A percentile compares a stretch with the other conserved stretches of the same genome.
Conservation (phyloP, 2,888 invertebrate genomes). For the Cephus rjabovi region DNA sequence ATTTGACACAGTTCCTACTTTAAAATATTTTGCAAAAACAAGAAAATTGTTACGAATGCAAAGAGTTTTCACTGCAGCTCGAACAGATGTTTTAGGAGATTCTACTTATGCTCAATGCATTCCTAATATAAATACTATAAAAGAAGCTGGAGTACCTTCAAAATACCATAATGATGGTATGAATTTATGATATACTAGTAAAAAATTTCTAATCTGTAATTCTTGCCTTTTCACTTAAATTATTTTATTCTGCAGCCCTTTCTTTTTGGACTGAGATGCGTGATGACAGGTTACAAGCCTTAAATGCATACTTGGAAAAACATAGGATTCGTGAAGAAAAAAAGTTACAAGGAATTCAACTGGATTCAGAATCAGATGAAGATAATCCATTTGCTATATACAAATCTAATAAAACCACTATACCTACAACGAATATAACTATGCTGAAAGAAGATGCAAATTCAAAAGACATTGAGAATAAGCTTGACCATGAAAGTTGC, state of each 20-base stretch:
- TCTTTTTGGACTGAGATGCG: slow-evolving; percentile 49
- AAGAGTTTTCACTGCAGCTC: slow-evolving; percentile 73
- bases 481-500: too few relatives aligned
- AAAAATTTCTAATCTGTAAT: background rate
- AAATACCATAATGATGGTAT: slow-evolving; percentile 52
- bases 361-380: slow-evolving; percentile 56
- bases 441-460: background rate
- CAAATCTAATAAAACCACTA: slow-evolving; percentile 19
- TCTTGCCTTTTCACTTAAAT: slow-evolving; percentile 8
- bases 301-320: slow-evolving; percentile 52
- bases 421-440: background rate
- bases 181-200: slow-evolving; percentile 8
- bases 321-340: slow-evolving; percentile 53
- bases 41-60: slow-evolving; percentile 77
- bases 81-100: slow-evolving; percentile 59
- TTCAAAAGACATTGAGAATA: too few relatives aligned
- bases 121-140: slow-evolving; percentile 48
- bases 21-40: slow-evolving; percentile 75
- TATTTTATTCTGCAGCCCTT: slow-evolving; percentile 41
- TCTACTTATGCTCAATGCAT: slow-evolving; percentile 48
- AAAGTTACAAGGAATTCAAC: slow-evolving; percentile 46
- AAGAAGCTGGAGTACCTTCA: slow-evolving; percentile 52
- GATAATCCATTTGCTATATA: slow-evolving; percentile 54
- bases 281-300: slow-evolving; percentile 47
- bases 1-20: slow-evolving; percentile 70